Percentiles rank a stretch among this genome's conserved stretches.
phyloP scores from a whole-genome alignment of 2,888 invertebrate genomes.

The Eurytoma californica region DNA sequence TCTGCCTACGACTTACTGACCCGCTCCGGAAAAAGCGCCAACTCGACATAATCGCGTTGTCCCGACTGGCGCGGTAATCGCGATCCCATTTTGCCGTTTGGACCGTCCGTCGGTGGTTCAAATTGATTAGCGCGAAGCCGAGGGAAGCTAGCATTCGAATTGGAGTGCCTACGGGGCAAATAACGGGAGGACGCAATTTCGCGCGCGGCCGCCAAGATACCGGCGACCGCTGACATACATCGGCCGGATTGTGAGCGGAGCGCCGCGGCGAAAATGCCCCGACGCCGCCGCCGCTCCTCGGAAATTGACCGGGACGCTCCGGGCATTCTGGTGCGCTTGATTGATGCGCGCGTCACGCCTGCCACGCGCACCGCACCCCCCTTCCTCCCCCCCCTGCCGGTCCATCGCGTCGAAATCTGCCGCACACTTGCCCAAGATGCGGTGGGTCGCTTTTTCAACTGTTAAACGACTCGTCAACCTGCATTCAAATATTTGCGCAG shows the following conservation, averaged over 20 bases:
- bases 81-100: too few species aligned
- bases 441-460: too few species aligned
- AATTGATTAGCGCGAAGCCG: slow-evolving; percentile 1
- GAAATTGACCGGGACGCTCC: slow-evolving; percentile 41
- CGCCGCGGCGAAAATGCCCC: slow-evolving; percentile 23
- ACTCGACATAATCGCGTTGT: too few species aligned
- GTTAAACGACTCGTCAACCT: too few species aligned
- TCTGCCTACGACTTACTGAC: too few species aligned
- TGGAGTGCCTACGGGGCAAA: background rate
- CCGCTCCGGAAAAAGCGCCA: too few species aligned
- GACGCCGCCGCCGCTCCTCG: slow-evolving; percentile 5
- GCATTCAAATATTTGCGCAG: too few species aligned
- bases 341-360: slow-evolving; percentile 37
- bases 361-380: slow-evolving; percentile 13
- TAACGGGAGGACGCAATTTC: background rate
- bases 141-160: background rate
- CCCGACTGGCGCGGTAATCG: too few species aligned
- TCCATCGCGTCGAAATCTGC: background rate
- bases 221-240: slow-evolving; percentile 32
- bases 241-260: slow-evolving; percentile 5
- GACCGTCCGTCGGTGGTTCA: background rate
- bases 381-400: background rate
- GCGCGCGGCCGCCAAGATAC: slow-evolving; percentile 13
- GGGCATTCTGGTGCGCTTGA: slow-evolving; percentile 33
- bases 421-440: background rate